Conservation (phyloP, 2,113 vertebrate species). For the Carettochelys insculpta region DNA sequence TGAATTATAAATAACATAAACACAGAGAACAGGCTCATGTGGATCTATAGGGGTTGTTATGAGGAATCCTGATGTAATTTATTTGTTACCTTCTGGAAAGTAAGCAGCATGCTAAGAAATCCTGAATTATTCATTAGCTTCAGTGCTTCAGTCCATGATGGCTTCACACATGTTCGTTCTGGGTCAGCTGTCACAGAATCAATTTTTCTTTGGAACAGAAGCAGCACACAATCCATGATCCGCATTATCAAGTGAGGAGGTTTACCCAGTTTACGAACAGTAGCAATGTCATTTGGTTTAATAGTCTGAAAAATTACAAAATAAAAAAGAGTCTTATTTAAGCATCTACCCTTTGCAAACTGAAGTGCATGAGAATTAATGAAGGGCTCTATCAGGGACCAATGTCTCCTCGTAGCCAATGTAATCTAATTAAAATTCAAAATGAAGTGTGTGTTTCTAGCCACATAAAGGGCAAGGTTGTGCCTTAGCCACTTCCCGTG, state of each 20-base stretch:
- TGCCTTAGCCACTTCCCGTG: neutral
- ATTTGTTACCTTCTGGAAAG: slow-evolving; percentile 82
- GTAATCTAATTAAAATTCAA: neutral
- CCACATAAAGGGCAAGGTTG: neutral
- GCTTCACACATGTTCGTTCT: slow-evolving; percentile 74
- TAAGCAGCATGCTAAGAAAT: slow-evolving; percentile 83
- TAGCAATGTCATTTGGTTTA: slow-evolving; percentile 86
- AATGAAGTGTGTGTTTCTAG: neutral
- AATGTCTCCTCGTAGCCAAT: neutral
- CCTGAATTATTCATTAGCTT: slow-evolving; percentile 86
- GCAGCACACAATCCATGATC: slow-evolving; percentile 87
- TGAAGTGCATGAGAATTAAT: neutral
- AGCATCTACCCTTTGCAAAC: neutral
- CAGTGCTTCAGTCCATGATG: slow-evolving; percentile 84
- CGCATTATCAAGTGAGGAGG: slow-evolving; percentile 89
- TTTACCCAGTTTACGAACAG: slow-evolving; percentile 86
- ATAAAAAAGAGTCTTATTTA: neutral
- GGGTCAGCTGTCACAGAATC: slow-evolving; percentile 78
- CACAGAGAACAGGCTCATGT: neutral
- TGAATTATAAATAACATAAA: neutral
- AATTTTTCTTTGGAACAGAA: slow-evolving; percentile 85
- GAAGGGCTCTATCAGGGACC: neutral
- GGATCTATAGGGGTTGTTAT: neutral
- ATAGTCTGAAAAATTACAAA: slow-evolving; percentile 80
- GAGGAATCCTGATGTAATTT: neutral